Evolutionary conservation across 2,888 invertebrate genomes (phyloP), one percentile per base, ranked within the genome.

Genomic region (Cacoxenus indagator): DNA sequence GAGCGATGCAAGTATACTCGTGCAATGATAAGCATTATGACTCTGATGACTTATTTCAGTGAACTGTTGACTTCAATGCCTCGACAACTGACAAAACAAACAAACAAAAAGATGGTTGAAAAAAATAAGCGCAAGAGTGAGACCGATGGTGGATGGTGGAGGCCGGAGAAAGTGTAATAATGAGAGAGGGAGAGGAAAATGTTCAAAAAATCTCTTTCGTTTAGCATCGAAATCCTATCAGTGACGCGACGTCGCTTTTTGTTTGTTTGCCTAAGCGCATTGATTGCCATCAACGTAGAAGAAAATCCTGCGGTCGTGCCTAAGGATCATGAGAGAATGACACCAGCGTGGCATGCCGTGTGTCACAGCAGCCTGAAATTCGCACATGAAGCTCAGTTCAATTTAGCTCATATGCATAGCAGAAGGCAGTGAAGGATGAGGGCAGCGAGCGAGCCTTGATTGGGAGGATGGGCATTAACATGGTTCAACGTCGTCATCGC

Each of bases 181-280:
- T 11, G 24, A 54, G 1, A 54, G 0, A 22, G 24, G 1, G 24
- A 54, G 2, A 54, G 3, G 22, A 62, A 45, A 45, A 62, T 24
- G n/a, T 43, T 17, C 43, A 45, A 26, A 31, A 31, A 59, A 31
- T 19, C 59, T 57, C 31, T 17, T 45, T 76, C 74, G 64, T 76
- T 77, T 72, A 69, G 67, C 67, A 61, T 67, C 69, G 62, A 75
- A 78, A 83, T 84, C 83, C 62, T 81, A 82, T 84, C 78, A 76
- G 70, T 69, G 68, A 2, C 62, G 46, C 62, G 57, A 19, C 51
- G n/a, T 66, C 26, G 48, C 65, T 70, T 70, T 73, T 73, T 73
- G 73, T 73, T 59, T 70, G 31, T 72, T 67, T 68, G 67, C 70
- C 57, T 59, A 62, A 71, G 73, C 68, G 67, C 67, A 69, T 67